These are phyloP conservation scores for Dasysyrphus albostriatus DNA, from an alignment of 2,888 invertebrate genomes.

Conservation along the genomic window DNA sequence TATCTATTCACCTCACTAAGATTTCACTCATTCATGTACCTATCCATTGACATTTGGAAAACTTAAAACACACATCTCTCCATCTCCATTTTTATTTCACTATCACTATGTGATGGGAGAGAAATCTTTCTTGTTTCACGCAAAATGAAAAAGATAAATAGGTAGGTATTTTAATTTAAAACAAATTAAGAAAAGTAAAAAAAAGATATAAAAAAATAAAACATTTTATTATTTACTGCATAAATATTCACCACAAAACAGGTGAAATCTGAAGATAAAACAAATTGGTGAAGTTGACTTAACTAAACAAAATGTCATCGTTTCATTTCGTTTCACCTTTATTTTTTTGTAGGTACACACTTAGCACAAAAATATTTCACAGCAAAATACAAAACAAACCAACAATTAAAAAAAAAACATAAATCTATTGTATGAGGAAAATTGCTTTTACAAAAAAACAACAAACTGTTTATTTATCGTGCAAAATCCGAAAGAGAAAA, in stretches of 20 bases:
- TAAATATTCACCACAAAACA: slow-evolving; percentile 23
- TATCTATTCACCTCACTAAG: slow-evolving; percentile 20
- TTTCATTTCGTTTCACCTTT: slow-evolving; percentile 45
- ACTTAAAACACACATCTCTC: neutral
- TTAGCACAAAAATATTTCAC: slow-evolving; percentile 55
- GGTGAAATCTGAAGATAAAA: slow-evolving; percentile 3
- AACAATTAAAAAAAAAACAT: neutral
- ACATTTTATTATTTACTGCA: neutral
- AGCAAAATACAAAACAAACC: slow-evolving; percentile 33
- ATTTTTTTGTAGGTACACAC: slow-evolving; percentile 20
- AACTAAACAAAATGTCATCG: slow-evolving; percentile 24
- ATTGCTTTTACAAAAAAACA: slow-evolving; percentile 37
- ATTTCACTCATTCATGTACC: slow-evolving; percentile 37
- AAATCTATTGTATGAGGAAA: neutral
- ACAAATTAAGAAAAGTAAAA: neutral
- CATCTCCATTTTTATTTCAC: neutral
- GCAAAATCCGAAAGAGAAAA: slow-evolving; percentile 27
- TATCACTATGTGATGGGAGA: neutral
- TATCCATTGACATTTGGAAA: slow-evolving; percentile 28
- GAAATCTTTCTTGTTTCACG: slow-evolving; percentile 6
- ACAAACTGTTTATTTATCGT: slow-evolving; percentile 50
- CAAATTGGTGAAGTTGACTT: slow-evolving; percentile 31
- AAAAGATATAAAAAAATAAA: slow-evolving; percentile 17
- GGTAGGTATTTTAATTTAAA: neutral
- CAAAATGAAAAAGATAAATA: neutral